Evolutionary conservation across 2,888 invertebrate genomes (phyloP).

Genomic region (Amphimallon solstitiale): DNA sequence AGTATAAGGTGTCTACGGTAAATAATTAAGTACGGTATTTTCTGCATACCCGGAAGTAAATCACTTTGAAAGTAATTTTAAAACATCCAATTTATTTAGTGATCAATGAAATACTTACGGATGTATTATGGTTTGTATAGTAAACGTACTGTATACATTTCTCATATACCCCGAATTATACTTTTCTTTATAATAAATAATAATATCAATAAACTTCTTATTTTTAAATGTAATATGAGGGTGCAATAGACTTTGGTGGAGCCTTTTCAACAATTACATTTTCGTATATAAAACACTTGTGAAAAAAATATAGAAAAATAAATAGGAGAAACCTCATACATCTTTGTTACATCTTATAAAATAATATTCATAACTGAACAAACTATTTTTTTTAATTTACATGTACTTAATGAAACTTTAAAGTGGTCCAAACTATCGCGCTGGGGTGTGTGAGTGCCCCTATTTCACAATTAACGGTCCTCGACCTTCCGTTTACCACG

Average conservation of each 20-base stretch:
- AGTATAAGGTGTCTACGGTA: too few relatives aligned
- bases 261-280: background rate
- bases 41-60: too few relatives aligned
- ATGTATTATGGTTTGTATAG: too few relatives aligned
- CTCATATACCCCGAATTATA: too few relatives aligned
- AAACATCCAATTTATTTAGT: too few relatives aligned
- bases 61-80: too few relatives aligned
- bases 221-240: too few relatives aligned
- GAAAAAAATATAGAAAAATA: conserved; percentile 24
- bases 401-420: conserved; percentile 63
- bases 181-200: too few relatives aligned
- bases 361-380: conserved; percentile 9
- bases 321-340: conserved; percentile 21
- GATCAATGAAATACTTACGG: too few relatives aligned
- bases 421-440: conserved; percentile 73
- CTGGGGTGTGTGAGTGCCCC: conserved; percentile 74
- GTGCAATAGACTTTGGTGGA: background rate
- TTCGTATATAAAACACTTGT: conserved; percentile 23
- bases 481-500: conserved; percentile 76
- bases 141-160: too few relatives aligned
- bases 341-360: conserved; percentile 15
- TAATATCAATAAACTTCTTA: too few relatives aligned
- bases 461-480: conserved; percentile 80
- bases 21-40: too few relatives aligned
- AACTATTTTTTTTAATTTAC: conserved; percentile 13